Percentiles rank a stretch among this genome's conserved stretches.
Evolutionary conservation across 2,888 invertebrate genomes (phyloP).

Genomic region (Prostheceraeus crozeri): DNA sequence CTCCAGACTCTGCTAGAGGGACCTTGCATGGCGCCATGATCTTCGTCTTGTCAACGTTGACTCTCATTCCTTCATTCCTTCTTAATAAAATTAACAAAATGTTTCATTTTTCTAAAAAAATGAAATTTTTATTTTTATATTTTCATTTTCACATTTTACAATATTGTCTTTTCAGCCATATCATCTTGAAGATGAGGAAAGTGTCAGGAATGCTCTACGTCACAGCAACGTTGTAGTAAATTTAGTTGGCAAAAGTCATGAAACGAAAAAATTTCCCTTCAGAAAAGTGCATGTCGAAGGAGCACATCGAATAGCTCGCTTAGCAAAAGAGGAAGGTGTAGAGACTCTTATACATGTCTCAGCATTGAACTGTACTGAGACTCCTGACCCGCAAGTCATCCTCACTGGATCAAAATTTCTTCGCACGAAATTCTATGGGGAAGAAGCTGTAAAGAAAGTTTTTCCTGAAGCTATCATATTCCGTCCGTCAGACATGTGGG

Average conservation of each 20-base stretch:
- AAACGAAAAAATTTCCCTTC: slow-evolving; percentile 78
- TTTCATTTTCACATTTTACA: background rate
- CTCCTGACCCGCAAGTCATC: slow-evolving; percentile 66
- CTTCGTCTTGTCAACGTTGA: too few relatives aligned
- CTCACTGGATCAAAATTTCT: slow-evolving; percentile 62
- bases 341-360: slow-evolving; percentile 85
- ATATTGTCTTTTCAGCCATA: slow-evolving; percentile 63
- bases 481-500: slow-evolving; percentile 83
- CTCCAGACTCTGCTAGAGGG: too few relatives aligned
- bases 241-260: slow-evolving; percentile 79
- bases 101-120: too few relatives aligned
- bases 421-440: slow-evolving; percentile 58
- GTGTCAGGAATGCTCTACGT: slow-evolving; percentile 69
- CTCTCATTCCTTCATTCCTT: too few relatives aligned
- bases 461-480: slow-evolving; percentile 91
- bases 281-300: slow-evolving; percentile 79
- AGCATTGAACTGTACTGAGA: slow-evolving; percentile 69
- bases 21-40: too few relatives aligned
- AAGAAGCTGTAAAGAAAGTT: slow-evolving; percentile 77
- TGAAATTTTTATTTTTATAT: too few relatives aligned
- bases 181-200: slow-evolving; percentile 73
- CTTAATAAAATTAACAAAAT: too few relatives aligned
- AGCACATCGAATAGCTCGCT: slow-evolving; percentile 71
- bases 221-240: slow-evolving; percentile 96
- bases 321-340: slow-evolving; percentile 71